These are phyloP conservation scores for Limnodromus scolopaceus DNA, from an alignment of 2,797 vertebrate genomes.

Conservation along the genomic window DNA sequence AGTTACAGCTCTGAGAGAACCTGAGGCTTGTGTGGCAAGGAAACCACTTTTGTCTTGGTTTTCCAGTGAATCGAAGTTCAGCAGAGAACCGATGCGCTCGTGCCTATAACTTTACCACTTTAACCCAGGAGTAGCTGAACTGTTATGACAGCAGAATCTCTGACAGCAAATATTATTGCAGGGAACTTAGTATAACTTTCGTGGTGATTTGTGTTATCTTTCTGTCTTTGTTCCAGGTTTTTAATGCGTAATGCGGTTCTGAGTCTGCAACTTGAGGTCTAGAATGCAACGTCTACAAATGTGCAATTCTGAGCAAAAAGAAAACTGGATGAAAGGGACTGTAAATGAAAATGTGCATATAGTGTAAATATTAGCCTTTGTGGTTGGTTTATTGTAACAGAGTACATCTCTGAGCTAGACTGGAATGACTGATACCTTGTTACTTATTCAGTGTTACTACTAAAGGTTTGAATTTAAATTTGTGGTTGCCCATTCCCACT, in stretches of 20 bases:
- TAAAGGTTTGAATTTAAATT: not conserved
- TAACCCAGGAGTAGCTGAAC: not conserved
- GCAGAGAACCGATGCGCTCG: accelerated
- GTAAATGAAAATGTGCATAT: not conserved
- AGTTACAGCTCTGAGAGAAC: not conserved
- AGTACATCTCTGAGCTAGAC: not conserved
- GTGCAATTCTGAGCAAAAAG: not conserved
- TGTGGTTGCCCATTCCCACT: accelerated
- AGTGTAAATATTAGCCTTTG: not conserved
- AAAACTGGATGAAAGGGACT: not conserved
- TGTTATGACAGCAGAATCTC: not conserved
- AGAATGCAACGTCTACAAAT: accelerated
- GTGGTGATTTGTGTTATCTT: not conserved
- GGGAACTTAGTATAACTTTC: not conserved
- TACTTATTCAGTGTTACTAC: not conserved
- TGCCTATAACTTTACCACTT: not conserved
- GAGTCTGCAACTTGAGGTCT: accelerated
- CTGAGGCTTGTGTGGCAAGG: not conserved
- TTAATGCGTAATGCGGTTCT: not conserved
- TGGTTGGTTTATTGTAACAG: not conserved
- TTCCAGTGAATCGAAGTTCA: not conserved
- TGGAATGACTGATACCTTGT: not conserved
- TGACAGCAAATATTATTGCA: constrained; percentile 5
- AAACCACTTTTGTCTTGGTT: not conserved
- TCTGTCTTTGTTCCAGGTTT: not conserved